Evolutionary conservation across 2,888 invertebrate genomes (phyloP).

Genomic region (Torymus aiolomorphi): DNA sequence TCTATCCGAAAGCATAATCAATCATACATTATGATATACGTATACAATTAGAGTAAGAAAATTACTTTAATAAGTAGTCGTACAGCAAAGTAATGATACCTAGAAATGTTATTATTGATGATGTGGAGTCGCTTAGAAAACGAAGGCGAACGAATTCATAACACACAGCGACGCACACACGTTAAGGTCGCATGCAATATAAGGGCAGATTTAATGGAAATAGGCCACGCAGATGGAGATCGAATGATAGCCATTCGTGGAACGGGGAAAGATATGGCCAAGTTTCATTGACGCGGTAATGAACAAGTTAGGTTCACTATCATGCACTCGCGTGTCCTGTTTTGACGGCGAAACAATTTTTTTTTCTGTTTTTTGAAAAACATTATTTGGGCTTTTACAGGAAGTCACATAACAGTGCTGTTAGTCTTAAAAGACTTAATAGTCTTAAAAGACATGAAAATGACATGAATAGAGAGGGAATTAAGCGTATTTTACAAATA

Average conservation of each 20-base stretch:
- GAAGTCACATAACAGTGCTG: too few species aligned
- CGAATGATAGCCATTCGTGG: background rate
- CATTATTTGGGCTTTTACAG: too few species aligned
- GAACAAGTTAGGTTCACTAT: background rate
- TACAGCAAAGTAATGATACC: slow-evolving; percentile 19
- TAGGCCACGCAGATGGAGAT: slow-evolving; percentile 16
- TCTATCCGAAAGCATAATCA: background rate
- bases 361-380: too few species aligned
- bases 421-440: too few species aligned
- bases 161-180: slow-evolving; percentile 21
- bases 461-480: too few species aligned
- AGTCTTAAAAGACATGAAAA: too few species aligned
- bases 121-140: slow-evolving; percentile 7
- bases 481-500: too few species aligned
- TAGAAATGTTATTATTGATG: background rate
- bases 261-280: slow-evolving; percentile 1
- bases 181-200: background rate
- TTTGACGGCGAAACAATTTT: too few species aligned
- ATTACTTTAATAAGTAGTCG: background rate
- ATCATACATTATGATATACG: slow-evolving; percentile 1
- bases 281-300: slow-evolving; percentile 13
- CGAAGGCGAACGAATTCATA: slow-evolving; percentile 29
- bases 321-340: too few species aligned
- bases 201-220: slow-evolving; percentile 29
- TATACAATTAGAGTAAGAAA: background rate